Base-by-base conservation (phyloP, 30 jellyfish, hydroid and myxozoan genomes). In the Aurelia aurita region DNA sequence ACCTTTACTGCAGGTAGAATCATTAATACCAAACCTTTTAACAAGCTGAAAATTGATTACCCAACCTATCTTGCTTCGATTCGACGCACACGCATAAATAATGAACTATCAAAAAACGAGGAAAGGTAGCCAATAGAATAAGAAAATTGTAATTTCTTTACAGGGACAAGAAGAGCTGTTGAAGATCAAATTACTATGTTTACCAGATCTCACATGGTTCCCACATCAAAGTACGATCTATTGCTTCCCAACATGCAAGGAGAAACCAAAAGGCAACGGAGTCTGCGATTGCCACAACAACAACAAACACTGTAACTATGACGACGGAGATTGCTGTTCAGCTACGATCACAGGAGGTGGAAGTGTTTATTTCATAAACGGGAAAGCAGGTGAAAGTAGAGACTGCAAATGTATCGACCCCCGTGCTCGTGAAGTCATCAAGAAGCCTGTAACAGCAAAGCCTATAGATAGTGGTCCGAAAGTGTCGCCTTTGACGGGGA, bases 321-420 rank as follows among this genome's bases (percentile, higher is more conserved):
- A 93, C 79, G 76, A 86, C 57, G 98, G 98, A 12, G 97, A 88
- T 64, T 93, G 98, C 77, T 93, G 98, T 51, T 62, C 57, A 46
- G 28, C 34, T 55, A 58, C 79, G 43, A 59, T 58, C 29, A 77
- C 58, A 44, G 49, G 68, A 11, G 34, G 45, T 15, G 49, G 58
- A 64, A 44, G 64, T 9, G 78, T 59, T 25, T 11, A 0, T 7
- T 77, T 44, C 23, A 26, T 31, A 22, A 2, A 55, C 6, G 51
- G 1, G 9, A 39, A 8, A 39, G 51, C 2, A 39, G 51, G 51
- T 39, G 51, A 39, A 39, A 47, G 46, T 45, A 23, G 11, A 5
- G 46, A 34, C 46, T 66, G 90, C 80, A 79, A n/a, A n/a, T 59
- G 82, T 39, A 15, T 49, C 6, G 77, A 76, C 26, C 87, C 77